Percentiles rank a stretch among this genome's conserved stretches.
phyloP scores from a whole-genome alignment of 2,888 invertebrate species.

The Sinelater perroti region DNA sequence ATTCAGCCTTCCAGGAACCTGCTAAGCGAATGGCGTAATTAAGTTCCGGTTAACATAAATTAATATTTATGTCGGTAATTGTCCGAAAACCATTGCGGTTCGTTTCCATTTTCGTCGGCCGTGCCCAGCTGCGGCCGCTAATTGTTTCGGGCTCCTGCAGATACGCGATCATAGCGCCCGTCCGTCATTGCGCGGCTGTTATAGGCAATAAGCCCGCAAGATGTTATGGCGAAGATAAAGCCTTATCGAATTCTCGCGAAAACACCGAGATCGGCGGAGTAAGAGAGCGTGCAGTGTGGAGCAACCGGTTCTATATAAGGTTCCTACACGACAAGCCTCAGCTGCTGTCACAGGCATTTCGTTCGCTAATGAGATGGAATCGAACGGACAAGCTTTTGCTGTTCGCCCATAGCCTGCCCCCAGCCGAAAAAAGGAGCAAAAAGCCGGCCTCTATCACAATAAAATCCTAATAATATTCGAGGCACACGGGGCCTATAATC shows the following conservation, averaged over 20 bases:
- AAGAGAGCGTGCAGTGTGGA: constrained; percentile 49
- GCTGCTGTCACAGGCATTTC: constrained; percentile 61
- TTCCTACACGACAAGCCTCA: constrained; percentile 54
- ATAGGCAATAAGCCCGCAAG: constrained; percentile 41
- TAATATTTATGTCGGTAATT: too few relatives aligned
- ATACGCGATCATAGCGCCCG: constrained; percentile 16
- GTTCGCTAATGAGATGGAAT: constrained; percentile 63
- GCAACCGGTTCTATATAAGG: constrained; percentile 61
- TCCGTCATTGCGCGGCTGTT: constrained; percentile 23
- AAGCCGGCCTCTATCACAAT: constrained; percentile 32
- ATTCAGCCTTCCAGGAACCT: too few relatives aligned
- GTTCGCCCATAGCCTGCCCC: constrained; percentile 34
- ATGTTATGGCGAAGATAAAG: constrained; percentile 56
- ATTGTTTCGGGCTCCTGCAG: constrained; percentile 26
- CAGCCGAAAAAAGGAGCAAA: constrained; percentile 34
- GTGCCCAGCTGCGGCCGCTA: constrained; percentile 5
- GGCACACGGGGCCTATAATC: constrained; percentile 44
- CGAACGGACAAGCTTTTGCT: constrained; percentile 60
- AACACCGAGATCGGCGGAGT: constrained; percentile 55
- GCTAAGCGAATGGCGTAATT: too few relatives aligned
- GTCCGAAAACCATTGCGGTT: too few relatives aligned
- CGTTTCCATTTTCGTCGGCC: too few relatives aligned
- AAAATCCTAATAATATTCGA: constrained; percentile 54
- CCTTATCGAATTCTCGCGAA: constrained; percentile 59
- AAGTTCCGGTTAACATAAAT: too few relatives aligned